A percentile compares a stretch with the other conserved stretches of the same genome.
phyloP scores from a whole-genome alignment of 2,888 invertebrate species.

The Xylota sylvarum region DNA sequence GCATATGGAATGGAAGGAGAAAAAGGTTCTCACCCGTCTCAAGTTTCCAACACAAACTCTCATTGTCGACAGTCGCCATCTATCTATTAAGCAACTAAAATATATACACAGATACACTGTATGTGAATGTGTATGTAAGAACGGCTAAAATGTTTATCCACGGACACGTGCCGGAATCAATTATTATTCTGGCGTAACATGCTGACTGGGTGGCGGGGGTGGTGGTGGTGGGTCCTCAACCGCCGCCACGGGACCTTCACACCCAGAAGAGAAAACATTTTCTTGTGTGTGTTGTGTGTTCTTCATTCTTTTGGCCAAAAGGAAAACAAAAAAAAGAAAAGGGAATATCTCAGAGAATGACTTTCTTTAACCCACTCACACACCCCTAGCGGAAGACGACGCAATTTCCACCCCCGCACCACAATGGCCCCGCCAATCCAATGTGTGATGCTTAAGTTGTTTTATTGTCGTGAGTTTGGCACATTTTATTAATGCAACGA shows the following conservation, averaged over 20 bases:
- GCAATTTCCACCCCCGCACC: not conserved
- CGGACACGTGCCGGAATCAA: constrained; percentile 58
- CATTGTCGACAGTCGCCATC: constrained; percentile 31
- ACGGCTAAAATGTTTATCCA: constrained; percentile 27
- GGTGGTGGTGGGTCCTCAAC: no score
- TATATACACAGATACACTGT: constrained; percentile 1
- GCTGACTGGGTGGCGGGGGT: constrained; percentile 4
- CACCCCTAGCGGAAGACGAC: not conserved
- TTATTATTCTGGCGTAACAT: constrained; percentile 48
- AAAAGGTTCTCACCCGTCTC: constrained; percentile 19
- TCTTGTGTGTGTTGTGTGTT: not conserved
- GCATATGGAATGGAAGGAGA: not conserved
- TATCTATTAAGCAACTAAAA: constrained; percentile 26
- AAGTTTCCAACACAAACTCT: not conserved
- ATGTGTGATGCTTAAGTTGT: constrained; percentile 28
- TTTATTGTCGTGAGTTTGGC: constrained; percentile 41
- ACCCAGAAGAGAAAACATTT: not conserved
- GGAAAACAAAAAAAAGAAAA: not conserved
- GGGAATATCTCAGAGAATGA: not conserved
- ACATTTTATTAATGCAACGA: constrained; percentile 44
- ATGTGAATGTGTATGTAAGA: not conserved
- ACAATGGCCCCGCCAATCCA: not conserved
- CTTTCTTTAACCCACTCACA: constrained; percentile 14
- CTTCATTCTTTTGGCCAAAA: not conserved
- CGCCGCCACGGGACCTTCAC: constrained; percentile 39